Base-by-base conservation (phyloP, 1,140 invertebrate species). In the Littorina saxatilis region DNA sequence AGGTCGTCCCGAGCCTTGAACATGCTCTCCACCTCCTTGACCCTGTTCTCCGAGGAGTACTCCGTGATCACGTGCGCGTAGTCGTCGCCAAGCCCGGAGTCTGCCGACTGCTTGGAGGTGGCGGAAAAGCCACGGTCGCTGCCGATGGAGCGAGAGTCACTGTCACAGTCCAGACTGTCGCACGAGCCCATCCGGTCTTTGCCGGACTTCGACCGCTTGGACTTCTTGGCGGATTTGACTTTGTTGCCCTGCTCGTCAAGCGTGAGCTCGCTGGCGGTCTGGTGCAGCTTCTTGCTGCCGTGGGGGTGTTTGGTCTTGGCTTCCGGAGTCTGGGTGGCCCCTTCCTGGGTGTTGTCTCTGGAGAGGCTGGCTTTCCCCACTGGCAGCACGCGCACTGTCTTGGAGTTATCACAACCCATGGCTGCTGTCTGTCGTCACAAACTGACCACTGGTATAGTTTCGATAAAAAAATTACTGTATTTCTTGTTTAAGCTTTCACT, bases 81-180 rank as follows among this genome's bases (percentile, higher is more conserved):
- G n/a, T 90, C 88, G 27, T 83, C 87, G n/a, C 84, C 87, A n/a
- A 90, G 80, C 27, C 90, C 90, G 4, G 90, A 91, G 74, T 91
- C 90, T 0, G 79, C 61, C 55, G 89, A 90, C 39, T 89, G 82
- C 70, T 89, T 91, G 15, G 88, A 89, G 20, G 84, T 83, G 20
- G 90, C 90, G 5, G 88, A 89, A 35, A 85, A 85, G 13, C 87
- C 87, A 23, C 89, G 77, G 37, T 88, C 86, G 5, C 86, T 84
- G 35, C 80, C 81, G 63, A 82, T 23, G 13, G 83, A 85, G 15
- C 79, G 61, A 1, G 82, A 63, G 40, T 85, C 84, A n/a, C n/a
- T n/a, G n/a, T n/a, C n/a, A n/a, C n/a, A n/a, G 4, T 83, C 84
- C 68, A 88, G 73, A 81, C 84, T 87, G 0, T 82, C 83, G 35